Conservation (phyloP, 2,797 vertebrate genomes). For the Propithecus deckenii region DNA sequence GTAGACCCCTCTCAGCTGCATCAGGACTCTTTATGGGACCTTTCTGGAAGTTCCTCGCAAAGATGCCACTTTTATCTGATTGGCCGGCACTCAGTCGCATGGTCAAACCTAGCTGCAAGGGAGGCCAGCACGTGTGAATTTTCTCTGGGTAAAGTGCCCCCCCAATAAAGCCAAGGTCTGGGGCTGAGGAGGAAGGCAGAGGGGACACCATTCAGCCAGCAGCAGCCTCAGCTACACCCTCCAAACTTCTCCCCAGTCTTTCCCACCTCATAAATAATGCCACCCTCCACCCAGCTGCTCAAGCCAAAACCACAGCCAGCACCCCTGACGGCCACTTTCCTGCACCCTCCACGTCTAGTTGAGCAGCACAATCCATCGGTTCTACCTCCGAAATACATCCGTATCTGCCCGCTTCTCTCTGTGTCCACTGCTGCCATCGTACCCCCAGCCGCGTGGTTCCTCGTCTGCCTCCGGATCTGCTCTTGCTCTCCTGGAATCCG, state of each 20-base stretch:
- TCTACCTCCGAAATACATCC: too few species aligned
- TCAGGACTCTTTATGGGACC: too few species aligned
- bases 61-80: neutral
- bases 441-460: accelerated
- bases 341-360: neutral
- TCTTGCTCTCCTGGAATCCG: neutral
- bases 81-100: neutral
- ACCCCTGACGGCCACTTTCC: accelerated
- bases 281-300: neutral
- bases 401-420: neutral
- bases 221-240: neutral
- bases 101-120: neutral
- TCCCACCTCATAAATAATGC: accelerated
- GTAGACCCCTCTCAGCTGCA: neutral
- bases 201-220: neutral
- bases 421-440: accelerated
- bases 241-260: neutral
- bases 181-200: neutral
- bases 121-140: neutral
- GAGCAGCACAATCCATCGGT: accelerated
- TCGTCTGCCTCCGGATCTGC: too few species aligned
- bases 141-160: neutral
- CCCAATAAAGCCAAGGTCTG: neutral
- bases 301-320: accelerated
- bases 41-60: neutral